A percentile compares a stretch with the other conserved stretches of the same genome.
phyloP scores from a whole-genome alignment of 2,888 invertebrate genomes.

The Mythimna ferrago region DNA sequence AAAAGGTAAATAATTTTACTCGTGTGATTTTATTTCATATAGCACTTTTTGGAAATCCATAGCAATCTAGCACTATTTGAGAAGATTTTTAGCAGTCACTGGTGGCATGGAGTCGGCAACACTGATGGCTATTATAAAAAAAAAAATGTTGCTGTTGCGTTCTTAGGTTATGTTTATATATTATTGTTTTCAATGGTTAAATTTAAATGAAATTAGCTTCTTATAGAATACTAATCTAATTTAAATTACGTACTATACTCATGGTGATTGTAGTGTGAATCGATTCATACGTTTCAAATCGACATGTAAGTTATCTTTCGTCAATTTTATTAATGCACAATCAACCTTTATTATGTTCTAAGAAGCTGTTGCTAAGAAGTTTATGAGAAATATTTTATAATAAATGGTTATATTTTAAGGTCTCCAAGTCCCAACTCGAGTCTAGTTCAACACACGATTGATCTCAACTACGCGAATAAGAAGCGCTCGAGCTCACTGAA shows the following conservation, averaged over 20 bases:
- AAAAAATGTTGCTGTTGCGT: too few relatives aligned
- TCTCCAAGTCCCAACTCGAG: slow-evolving; percentile 79
- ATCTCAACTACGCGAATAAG: slow-evolving; percentile 86
- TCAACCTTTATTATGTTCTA: too few relatives aligned
- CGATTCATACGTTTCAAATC: not conserved
- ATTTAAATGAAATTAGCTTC: not conserved
- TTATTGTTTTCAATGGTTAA: slow-evolving; percentile 21
- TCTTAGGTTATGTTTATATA: slow-evolving; percentile 1
- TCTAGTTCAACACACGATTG: slow-evolving; percentile 89
- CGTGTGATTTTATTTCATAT: too few relatives aligned
- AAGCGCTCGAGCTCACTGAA: slow-evolving; percentile 89
- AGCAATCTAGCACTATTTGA: too few relatives aligned
- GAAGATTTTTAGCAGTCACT: too few relatives aligned
- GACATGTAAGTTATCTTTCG: slow-evolving; percentile 23
- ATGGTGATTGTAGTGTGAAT: slow-evolving; percentile 5
- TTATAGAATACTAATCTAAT: not conserved
- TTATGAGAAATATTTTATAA: not conserved
- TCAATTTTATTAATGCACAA: not conserved
- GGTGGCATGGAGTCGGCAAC: too few relatives aligned
- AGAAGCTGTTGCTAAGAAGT: not conserved
- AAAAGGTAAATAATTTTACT: too few relatives aligned
- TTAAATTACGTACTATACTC: not conserved
- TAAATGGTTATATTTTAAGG: slow-evolving; percentile 66
- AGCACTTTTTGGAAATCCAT: too few relatives aligned
- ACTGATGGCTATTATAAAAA: too few relatives aligned